These are phyloP conservation scores for Vulpes vulpes DNA, from an alignment of 2,113 vertebrate species.

Conservation along the genomic window DNA sequence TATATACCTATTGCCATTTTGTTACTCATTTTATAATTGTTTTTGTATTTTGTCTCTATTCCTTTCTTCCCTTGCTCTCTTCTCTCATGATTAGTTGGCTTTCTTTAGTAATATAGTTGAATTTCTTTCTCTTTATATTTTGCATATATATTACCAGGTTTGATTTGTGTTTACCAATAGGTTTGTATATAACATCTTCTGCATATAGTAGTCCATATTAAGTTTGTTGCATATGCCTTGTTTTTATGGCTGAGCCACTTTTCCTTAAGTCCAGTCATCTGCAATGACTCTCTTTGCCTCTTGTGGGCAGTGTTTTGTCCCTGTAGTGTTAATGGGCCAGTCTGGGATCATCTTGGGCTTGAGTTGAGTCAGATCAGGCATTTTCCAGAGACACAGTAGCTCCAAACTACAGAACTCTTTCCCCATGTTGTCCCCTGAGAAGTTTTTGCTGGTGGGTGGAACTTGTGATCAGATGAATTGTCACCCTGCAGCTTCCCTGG, in stretches of 20 bases:
- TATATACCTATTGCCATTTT: too few species aligned
- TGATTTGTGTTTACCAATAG: too few species aligned
- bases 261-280: background rate
- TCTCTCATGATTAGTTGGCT: too few species aligned
- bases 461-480: background rate
- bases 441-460: background rate
- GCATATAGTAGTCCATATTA: too few species aligned
- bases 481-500: background rate
- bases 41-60: too few species aligned
- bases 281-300: background rate
- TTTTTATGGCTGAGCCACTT: background rate
- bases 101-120: too few species aligned
- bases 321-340: background rate
- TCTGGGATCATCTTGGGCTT: background rate
- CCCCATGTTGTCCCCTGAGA: background rate
- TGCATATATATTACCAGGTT: too few species aligned
- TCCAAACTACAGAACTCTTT: background rate
- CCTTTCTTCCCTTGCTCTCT: too few species aligned
- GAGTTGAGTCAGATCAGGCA: background rate
- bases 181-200: too few species aligned
- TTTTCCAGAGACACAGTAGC: background rate
- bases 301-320: background rate
- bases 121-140: too few species aligned
- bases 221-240: background rate
- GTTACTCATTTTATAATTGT: too few species aligned